Base-by-base conservation (phyloP, 2,113 vertebrate species). In the Saccopteryx bilineata region DNA sequence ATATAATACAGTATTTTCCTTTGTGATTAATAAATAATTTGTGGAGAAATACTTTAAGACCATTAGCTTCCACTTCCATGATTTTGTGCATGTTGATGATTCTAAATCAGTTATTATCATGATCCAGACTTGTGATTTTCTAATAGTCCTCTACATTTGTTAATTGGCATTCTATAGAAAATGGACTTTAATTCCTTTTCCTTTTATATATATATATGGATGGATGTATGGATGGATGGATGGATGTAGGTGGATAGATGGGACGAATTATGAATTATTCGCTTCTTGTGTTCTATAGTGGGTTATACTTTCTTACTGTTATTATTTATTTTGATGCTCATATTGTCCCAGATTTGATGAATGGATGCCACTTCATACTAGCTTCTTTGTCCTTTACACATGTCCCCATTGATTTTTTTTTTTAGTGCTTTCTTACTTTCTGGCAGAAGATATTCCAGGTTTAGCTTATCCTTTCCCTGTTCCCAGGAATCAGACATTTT, bases 11-110 rank as follows among this genome's bases (percentile, higher is more conserved):
- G 24, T 60, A 83, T 92, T 85, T 33, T 23, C 26, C 11, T 87
- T 72, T 82, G 12, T 58, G 60, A 58, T 84, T 80, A 90, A 81
- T 75, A 39, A 92, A 90, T 48, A 18, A 72, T 94, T 78, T 82
- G 33, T 87, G 17, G 21, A 56, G 46, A 72, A 39, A 66, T 65
- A 50, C 31, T 61, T 66, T 61, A 72, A 90, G 76, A 79, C 69
- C 63, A 91, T 26, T 66, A 60, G 39, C 54, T 90, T 81, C 46
- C 2, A 56, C 24, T 76, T 52, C 52, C 7, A 58, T 78, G 79
- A 76, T 50, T 92, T 52, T 8, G 48, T 39, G 61, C 24, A n/a
- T 21, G 33, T 4, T 65, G 65, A 31, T 90, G 61, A 58, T 52
- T 75, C n/a, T 79, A 54, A 56, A 75, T 89, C 39, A 81, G 26